phyloP scores from a whole-genome alignment of 1,140 invertebrate genomes.

The Heliconius nattereri region DNA sequence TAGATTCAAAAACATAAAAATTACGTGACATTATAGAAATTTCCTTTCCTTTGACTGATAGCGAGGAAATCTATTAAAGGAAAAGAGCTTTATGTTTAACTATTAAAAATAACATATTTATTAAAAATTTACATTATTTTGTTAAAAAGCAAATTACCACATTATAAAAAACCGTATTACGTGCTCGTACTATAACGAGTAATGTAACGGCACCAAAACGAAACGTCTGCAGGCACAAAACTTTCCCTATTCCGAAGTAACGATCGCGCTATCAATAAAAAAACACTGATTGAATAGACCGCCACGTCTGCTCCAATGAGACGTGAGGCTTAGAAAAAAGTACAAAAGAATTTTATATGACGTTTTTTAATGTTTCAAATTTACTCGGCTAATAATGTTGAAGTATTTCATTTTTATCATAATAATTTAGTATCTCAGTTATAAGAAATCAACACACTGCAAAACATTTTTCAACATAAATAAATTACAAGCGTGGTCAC shows the following conservation, averaged over 20 bases:
- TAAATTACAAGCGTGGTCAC: conserved; percentile 11
- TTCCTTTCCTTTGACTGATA: too few relatives aligned
- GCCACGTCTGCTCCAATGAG: conserved; percentile 24
- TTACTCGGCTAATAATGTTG: too few relatives aligned
- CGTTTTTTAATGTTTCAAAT: not conserved
- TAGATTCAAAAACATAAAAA: too few relatives aligned
- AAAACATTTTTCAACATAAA: conserved; percentile 7
- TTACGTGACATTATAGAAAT: too few relatives aligned
- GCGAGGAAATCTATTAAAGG: too few relatives aligned
- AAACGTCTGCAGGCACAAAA: conserved; percentile 42
- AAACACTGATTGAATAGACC: conserved; percentile 43
- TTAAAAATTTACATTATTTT: too few relatives aligned
- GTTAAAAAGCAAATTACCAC: conserved; percentile 4
- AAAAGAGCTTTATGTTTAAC: too few relatives aligned
- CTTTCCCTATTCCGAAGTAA: conserved; percentile 45
- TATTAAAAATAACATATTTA: too few relatives aligned
- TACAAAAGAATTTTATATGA: not conserved
- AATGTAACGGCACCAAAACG: conserved; percentile 37
- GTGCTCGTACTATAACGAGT: conserved; percentile 22
- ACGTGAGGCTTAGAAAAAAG: conserved; percentile 6
- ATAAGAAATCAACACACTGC: not conserved
- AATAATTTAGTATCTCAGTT: not conserved
- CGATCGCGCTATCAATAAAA: conserved; percentile 44
- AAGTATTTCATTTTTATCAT: too few relatives aligned
- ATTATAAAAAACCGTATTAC: conserved; percentile 26